phyloP scores from a whole-genome alignment of 2,888 invertebrate species.

The Meteorus cinctellus region DNA sequence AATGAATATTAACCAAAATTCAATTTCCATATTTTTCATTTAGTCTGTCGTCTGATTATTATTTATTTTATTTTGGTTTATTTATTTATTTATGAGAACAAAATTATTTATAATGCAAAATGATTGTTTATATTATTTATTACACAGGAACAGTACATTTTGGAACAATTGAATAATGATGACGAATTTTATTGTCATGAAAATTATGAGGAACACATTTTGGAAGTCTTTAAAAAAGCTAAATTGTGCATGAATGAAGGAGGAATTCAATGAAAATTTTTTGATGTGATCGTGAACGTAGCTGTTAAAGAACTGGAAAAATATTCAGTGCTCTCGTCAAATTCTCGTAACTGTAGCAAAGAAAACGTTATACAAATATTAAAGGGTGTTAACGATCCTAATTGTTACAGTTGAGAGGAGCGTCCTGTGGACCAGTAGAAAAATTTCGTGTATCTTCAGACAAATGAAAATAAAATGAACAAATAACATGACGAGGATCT shows the following conservation, averaged over 20 bases:
- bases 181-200: background rate
- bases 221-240: background rate
- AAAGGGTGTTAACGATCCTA: slow-evolving; percentile 64
- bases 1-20: slow-evolving; percentile 50
- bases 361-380: slow-evolving; percentile 69
- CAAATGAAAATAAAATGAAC: background rate
- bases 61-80: background rate
- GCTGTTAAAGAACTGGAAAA: slow-evolving; percentile 56
- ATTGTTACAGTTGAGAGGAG: slow-evolving; percentile 64
- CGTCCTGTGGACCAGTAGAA: background rate
- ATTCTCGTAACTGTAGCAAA: slow-evolving; percentile 68
- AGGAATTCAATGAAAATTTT: background rate
- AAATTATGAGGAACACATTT: background rate
- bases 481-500: slow-evolving; percentile 1
- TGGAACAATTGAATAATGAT: background rate
- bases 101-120: background rate
- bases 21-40: slow-evolving; percentile 49
- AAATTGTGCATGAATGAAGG: background rate
- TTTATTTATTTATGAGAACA: background rate
- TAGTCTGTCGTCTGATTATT: too few relatives aligned
- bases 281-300: slow-evolving; percentile 28
- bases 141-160: background rate
- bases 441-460: background rate
- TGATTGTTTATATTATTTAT: background rate
- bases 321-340: slow-evolving; percentile 42